phyloP scores from a whole-genome alignment of 1,140 invertebrate species.

The Temnothorax nylanderi region DNA sequence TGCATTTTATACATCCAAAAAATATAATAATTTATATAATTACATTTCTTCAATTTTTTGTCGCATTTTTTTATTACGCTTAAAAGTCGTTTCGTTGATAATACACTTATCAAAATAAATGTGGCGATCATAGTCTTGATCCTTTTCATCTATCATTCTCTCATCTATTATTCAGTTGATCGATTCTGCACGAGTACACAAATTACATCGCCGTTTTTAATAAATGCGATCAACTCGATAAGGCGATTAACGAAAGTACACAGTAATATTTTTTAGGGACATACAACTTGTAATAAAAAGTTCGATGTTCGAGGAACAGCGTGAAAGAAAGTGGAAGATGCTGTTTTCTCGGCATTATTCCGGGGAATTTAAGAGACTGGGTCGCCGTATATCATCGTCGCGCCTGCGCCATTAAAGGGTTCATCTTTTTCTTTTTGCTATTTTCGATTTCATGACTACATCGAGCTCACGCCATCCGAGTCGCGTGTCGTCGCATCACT shows the following conservation, averaged over 20 bases:
- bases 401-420: conserved; percentile 26
- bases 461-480: conserved; percentile 27
- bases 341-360: background rate
- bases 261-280: conserved; percentile 3
- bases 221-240: conserved; percentile 30
- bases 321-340: background rate
- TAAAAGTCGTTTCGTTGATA: conserved; percentile 3
- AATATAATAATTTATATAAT: conserved; percentile 21
- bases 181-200: conserved; percentile 1
- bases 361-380: background rate
- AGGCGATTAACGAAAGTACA: conserved; percentile 17
- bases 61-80: background rate
- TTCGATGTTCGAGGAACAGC: background rate
- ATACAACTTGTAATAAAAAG: background rate
- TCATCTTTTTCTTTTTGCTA: conserved; percentile 23
- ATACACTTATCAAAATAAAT: background rate
- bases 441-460: conserved; percentile 5
- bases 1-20: background rate
- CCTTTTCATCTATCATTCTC: background rate
- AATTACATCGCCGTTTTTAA: background rate
- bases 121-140: background rate
- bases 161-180: background rate
- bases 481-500: conserved; percentile 27
- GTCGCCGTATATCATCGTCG: conserved; percentile 22
- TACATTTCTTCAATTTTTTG: background rate